Evolutionary conservation across 2,113 vertebrate species (phyloP).

Genomic region (Hydrochoerus hydrochaeris): DNA sequence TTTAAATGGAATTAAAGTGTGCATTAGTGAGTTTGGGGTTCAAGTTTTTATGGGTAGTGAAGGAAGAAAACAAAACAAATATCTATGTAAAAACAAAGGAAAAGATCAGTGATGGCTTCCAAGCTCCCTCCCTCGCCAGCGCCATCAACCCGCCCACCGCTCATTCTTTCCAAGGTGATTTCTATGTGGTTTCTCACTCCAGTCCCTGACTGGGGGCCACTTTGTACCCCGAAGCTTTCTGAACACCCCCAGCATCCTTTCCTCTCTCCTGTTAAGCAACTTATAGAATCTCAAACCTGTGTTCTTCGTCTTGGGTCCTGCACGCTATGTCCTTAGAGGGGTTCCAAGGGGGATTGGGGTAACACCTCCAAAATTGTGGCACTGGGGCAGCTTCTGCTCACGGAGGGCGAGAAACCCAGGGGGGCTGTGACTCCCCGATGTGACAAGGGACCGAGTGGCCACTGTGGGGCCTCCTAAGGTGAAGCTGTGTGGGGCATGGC

Average conservation of each 20-base stretch:
- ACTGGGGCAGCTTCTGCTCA: not conserved
- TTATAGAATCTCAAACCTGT: not conserved
- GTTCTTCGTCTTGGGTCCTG: not conserved
- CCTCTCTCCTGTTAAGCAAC: not conserved
- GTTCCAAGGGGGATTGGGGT: not conserved
- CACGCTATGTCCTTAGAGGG: not conserved
- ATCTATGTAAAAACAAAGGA: not conserved
- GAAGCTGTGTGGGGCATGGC: not conserved
- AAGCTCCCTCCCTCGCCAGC: not conserved
- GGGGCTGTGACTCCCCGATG: not conserved
- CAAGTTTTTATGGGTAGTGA: not conserved
- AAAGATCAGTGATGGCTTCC: not conserved
- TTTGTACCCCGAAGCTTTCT: not conserved
- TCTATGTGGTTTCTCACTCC: not conserved
- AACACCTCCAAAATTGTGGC: not conserved
- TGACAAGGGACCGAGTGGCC: not conserved
- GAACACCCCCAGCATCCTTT: not conserved
- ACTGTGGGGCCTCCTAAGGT: no score
- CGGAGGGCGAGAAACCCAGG: not conserved
- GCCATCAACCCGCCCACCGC: rapidly evolving
- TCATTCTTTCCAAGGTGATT: not conserved
- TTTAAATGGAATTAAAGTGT: not conserved
- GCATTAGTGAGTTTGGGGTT: not conserved
- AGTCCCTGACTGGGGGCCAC: rapidly evolving
- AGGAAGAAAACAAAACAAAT: not conserved